Evolutionary conservation across 2,888 invertebrate species (phyloP).

Genomic region (Hybos culiciformis): DNA sequence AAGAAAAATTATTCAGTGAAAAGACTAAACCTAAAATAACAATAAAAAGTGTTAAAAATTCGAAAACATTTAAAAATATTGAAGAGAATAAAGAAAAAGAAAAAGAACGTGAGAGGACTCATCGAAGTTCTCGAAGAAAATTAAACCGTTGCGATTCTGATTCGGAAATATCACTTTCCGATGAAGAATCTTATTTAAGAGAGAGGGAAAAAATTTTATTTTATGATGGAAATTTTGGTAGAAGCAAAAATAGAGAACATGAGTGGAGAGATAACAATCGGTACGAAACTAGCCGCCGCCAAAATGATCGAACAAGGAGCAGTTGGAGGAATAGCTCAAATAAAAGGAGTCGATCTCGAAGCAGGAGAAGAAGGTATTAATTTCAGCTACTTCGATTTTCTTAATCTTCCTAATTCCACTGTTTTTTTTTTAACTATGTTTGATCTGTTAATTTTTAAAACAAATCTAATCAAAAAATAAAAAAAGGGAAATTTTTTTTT

Average conservation of each 20-base stretch:
- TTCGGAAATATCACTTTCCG: slow-evolving; percentile 31
- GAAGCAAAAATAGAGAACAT: slow-evolving; percentile 23
- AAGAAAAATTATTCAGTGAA: slow-evolving; percentile 4
- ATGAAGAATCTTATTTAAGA: slow-evolving; percentile 30
- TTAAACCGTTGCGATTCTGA: slow-evolving; percentile 14
- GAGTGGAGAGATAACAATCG: slow-evolving; percentile 13
- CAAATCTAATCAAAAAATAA: no score
- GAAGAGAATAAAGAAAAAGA: slow-evolving; percentile 31
- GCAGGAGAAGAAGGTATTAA: slow-evolving; percentile 9
- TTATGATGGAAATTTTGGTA: slow-evolving; percentile 23
- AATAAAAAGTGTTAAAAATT: slow-evolving; percentile 55
- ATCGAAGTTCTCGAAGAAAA: background rate
- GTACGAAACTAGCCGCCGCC: background rate
- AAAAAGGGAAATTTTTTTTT: no score
- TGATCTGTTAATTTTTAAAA: no score
- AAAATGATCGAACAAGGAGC: slow-evolving; percentile 7
- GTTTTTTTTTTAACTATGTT: no score
- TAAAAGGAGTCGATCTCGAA: slow-evolving; percentile 14
- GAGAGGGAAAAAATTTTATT: slow-evolving; percentile 16
- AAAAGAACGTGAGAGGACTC: background rate
- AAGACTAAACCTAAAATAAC: slow-evolving; percentile 38
- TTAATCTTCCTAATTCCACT: no score
- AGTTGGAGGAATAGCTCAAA: slow-evolving; percentile 14
- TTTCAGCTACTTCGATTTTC: no score
- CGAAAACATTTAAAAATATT: slow-evolving; percentile 50